Evolutionary conservation across 1,140 invertebrate species (phyloP), one percentile per base, ranked within the genome.

Genomic region (Venturia canescens): DNA sequence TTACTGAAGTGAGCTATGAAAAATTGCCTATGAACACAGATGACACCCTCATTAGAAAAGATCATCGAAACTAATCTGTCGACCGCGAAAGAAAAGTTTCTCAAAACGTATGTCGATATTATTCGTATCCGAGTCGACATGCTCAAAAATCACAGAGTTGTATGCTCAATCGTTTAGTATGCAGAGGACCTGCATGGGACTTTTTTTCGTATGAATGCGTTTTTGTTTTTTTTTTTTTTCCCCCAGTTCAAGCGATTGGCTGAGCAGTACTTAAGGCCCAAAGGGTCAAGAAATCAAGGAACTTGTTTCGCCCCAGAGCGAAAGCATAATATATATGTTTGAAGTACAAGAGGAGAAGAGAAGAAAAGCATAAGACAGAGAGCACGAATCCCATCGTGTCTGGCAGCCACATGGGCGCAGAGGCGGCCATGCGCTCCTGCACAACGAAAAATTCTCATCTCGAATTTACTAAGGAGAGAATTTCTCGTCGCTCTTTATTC

Each of bases 281-380:
- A 69, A 69, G 66, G 66, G 66, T 29, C 66, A 21, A 69, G 66
- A 69, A 69, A 69, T 69, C 66, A 31, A 31, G 66, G 66, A 69
- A 69, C 66, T 27, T 69, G 66, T 69, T 69, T 29, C 29, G 66
- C 29, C 66, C 29, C 29, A 27, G 27, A 69, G 66, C 66, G 15
- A 31, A 69, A 69, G 66, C 15, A 34, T 69, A 69, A 69, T 69
- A 69, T 31, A 69, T 31, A 29, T 69, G 16, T 69, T 69, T 34
- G 18, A n/a, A 31, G n/a, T 31, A 18, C 66, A 69, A 69, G 29
- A 69, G 66, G 31, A 21, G 31, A 18, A 69, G 66, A 69, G 16
- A 31, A 16, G 31, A 27, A 31, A 31, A 69, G 29, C 9, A 11
- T 3, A 21, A 31, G 26, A 66, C 3, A 3, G 60, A 66, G 15